Conservation (phyloP, 2,888 invertebrate species). For the Autographa gamma region DNA sequence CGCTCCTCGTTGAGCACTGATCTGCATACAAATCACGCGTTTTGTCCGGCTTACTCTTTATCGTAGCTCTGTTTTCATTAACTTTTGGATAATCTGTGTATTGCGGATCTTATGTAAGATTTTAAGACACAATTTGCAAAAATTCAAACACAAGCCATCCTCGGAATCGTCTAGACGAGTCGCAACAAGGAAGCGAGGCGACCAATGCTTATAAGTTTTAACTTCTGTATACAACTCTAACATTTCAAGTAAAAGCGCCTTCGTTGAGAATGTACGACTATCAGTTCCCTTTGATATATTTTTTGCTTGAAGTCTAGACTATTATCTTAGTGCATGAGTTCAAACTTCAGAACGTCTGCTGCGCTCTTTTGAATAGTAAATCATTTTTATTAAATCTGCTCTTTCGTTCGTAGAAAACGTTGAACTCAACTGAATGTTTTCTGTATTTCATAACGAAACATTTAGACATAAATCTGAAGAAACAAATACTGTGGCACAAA, state of each 20-base stretch:
- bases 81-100: background rate
- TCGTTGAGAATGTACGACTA: background rate
- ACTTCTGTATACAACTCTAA: background rate
- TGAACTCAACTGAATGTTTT: background rate
- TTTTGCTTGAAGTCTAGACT: conserved; percentile 5
- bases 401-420: conserved; percentile 5
- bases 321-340: conserved; percentile 3
- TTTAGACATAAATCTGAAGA: background rate
- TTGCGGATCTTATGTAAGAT: background rate
- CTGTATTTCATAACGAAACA: background rate
- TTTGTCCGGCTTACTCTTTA: background rate
- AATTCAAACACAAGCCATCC: background rate
- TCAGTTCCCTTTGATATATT: background rate
- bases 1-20: conserved; percentile 18
- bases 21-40: conserved; percentile 44
- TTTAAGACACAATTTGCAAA: background rate
- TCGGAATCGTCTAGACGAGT: background rate
- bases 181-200: background rate
- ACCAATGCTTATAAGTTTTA: background rate
- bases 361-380: conserved; percentile 1
- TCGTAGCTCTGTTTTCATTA: background rate
- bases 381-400: background rate
- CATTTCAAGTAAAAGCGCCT: background rate
- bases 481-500: background rate
- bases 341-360: conserved; percentile 1